Evolutionary conservation across 2,797 vertebrate genomes (phyloP).

Genomic region (Bradypodion ventrale): DNA sequence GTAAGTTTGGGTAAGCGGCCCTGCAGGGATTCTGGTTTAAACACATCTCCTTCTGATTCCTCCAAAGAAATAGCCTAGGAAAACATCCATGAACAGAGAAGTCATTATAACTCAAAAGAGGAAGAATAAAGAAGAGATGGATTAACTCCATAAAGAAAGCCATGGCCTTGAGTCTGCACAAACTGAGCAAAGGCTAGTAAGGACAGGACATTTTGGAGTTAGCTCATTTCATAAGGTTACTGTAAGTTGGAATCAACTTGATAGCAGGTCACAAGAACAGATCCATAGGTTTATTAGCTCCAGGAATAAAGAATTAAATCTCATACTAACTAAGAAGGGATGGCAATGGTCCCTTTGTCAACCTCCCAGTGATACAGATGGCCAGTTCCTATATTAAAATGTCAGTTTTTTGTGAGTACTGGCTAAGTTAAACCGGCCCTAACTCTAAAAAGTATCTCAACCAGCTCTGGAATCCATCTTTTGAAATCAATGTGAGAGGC

Average conservation of each 20-base stretch:
- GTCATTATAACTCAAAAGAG: background rate
- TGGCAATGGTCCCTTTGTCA: background rate
- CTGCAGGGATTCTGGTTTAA: slow-evolving; percentile 77
- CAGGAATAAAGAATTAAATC: background rate
- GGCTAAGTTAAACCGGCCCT: background rate
- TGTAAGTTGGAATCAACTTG: no score
- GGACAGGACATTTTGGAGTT: no score
- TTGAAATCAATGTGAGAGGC: background rate
- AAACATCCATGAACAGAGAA: slow-evolving; percentile 8
- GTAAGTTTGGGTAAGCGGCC: slow-evolving; percentile 84
- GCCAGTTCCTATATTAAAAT: background rate
- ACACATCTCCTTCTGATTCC: slow-evolving; percentile 34
- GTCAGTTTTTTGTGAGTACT: background rate
- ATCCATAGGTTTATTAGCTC: background rate
- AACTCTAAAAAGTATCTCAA: background rate
- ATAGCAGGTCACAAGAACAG: no score
- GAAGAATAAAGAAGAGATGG: no score
- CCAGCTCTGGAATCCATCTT: background rate
- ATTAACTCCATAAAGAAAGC: no score
- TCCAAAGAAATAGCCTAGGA: slow-evolving; percentile 55
- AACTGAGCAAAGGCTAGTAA: no score
- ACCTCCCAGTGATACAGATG: background rate
- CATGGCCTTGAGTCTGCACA: no score
- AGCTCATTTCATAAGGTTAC: no score
- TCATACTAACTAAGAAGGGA: background rate